These are phyloP conservation scores for Nyctalus aviator DNA, from an alignment of 2,797 vertebrate genomes.

Conservation along the genomic window DNA sequence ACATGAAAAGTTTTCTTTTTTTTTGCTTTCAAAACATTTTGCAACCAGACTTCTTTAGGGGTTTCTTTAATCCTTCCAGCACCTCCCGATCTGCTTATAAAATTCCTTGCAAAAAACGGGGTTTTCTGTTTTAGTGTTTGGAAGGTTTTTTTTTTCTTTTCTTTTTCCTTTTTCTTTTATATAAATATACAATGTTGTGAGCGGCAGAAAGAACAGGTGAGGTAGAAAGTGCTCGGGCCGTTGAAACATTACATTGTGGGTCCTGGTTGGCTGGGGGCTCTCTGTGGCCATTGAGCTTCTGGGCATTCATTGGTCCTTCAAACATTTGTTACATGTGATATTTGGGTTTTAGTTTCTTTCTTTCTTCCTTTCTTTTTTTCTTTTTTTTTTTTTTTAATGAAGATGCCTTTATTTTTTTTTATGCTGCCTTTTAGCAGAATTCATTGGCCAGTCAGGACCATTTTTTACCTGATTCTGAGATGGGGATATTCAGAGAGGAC, in stretches of 20 bases:
- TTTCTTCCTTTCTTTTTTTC: neutral
- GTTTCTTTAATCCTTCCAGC: neutral
- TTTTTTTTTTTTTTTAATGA: too few species aligned
- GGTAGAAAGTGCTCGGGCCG: neutral
- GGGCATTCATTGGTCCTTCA: neutral
- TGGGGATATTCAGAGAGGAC: fast-evolving
- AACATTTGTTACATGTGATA: neutral
- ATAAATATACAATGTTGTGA: neutral
- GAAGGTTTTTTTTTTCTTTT: neutral
- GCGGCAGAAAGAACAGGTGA: conserved; percentile 10
- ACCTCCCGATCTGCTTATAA: neutral
- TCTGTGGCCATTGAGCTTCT: neutral
- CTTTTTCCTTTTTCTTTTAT: neutral
- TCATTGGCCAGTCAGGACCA: neutral
- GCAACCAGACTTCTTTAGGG: neutral
- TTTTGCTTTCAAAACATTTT: conserved; percentile 29
- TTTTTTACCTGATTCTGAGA: neutral
- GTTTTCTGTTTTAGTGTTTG: neutral
- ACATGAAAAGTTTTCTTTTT: neutral
- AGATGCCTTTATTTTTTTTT: neutral
- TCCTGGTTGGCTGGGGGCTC: neutral
- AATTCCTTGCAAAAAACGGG: neutral
- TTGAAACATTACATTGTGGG: neutral
- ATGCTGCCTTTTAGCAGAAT: neutral
- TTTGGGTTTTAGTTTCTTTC: neutral